Evolutionary conservation across 2,797 vertebrate species (phyloP), one percentile per base, ranked within the genome.

Genomic region (Sebastolobus altivelis): DNA sequence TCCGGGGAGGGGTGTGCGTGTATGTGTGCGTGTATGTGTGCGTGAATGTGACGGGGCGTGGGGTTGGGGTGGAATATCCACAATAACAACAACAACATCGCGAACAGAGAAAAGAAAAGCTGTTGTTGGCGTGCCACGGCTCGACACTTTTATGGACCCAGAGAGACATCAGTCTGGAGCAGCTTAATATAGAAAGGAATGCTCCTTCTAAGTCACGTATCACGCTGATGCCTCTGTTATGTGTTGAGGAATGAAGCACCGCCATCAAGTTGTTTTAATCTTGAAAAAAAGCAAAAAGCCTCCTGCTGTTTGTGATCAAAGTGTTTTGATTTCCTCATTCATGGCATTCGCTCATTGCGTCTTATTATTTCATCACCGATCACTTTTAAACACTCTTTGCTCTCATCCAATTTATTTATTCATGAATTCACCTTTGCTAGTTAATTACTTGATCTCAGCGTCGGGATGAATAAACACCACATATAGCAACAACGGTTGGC

Each of bases 81-180:
- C 79, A 86, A 82, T 9, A 81, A 78, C 79, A 87, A 81, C 69
- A 87, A 77, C 69, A 79, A 66, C 56, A 80, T 9, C 5, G 13
- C 1, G 65, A 87, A 81, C 66, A 87, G 63, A 40, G 80, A 72
- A 80, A 82, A 65, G 55, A 43, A 76, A 85, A 88, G 89, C 78
- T 81, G 80, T 84, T 88, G 72, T 70, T 81, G 66, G 49, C 66
- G 71, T 70, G 81, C 52, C 75, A 37, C 14, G 3, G 37, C 70
- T 75, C 31, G n/a, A 70, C 65, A 77, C 60, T 35, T 87, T 81
- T 71, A 83, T 52, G 73, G 43, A 72, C 33, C 80, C 62, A 9
- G n/a, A 37, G 79, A 81, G 81, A 86, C 40, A 60, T 65, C 16
- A 59, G 49, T 22, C 54, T 56, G 76, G 43, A 25, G 59, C 40